Evolutionary conservation across 2,113 vertebrate genomes (phyloP).

Genomic region (Notarius lentiginosus): DNA sequence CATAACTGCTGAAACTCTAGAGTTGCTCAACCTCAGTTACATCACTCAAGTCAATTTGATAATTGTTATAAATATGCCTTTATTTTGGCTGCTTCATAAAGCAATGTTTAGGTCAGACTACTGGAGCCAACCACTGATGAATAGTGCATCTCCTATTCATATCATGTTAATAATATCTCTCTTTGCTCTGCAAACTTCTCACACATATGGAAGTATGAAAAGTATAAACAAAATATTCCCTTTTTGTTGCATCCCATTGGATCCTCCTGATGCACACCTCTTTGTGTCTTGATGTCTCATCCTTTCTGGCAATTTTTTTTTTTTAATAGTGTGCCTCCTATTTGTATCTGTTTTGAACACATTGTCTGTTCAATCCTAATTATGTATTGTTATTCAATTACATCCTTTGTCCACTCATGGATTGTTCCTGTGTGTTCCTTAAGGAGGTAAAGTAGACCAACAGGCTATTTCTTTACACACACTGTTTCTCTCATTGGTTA

Average conservation of each 20-base stretch:
- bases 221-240: background rate
- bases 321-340: background rate
- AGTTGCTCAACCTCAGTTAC: background rate
- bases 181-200: background rate
- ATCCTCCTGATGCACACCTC: background rate
- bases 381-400: background rate
- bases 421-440: conserved; percentile 55
- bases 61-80: background rate
- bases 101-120: background rate
- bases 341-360: background rate
- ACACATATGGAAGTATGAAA: background rate
- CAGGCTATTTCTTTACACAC: conserved; percentile 75
- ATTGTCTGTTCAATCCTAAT: background rate
- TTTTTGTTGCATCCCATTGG: background rate
- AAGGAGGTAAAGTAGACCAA: conserved; percentile 65
- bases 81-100: background rate
- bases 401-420: conserved; percentile 62
- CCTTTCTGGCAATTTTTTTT: background rate
- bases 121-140: background rate
- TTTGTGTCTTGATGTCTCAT: too few species aligned
- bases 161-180: background rate
- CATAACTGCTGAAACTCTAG: background rate
- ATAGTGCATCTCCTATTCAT: background rate
- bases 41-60: background rate
- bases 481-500: conserved; percentile 53